Evolutionary conservation across 2,113 vertebrate genomes (phyloP).

Genomic region (Menura novaehollandiae): DNA sequence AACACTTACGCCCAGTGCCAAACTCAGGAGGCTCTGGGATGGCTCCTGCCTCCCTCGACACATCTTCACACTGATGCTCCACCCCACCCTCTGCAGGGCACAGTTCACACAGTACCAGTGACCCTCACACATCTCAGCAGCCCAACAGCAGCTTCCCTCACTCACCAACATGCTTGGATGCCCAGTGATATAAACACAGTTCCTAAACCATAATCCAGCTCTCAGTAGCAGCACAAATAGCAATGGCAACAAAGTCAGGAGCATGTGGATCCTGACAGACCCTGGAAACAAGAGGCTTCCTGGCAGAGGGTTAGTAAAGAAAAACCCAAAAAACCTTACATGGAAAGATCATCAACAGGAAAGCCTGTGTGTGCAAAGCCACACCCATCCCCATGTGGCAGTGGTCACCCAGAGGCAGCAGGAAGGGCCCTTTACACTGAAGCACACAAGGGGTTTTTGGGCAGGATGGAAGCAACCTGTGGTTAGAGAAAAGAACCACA

Average conservation of each 20-base stretch:
- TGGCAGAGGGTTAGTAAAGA: background rate
- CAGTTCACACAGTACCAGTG: background rate
- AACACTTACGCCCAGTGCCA: background rate
- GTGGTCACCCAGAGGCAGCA: background rate
- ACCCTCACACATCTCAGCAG: background rate
- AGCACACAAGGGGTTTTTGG: background rate
- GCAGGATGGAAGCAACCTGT: constrained; percentile 1
- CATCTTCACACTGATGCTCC: background rate
- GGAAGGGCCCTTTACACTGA: background rate
- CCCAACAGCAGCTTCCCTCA: background rate
- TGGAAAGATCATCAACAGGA: background rate
- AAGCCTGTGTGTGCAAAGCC: background rate
- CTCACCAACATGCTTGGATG: background rate
- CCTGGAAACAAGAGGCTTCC: background rate
- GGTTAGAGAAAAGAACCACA: constrained; percentile 22
- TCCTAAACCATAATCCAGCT: background rate
- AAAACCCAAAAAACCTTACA: background rate
- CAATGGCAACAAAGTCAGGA: background rate
- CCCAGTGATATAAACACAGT: background rate
- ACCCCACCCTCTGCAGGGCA: background rate
- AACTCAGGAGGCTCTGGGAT: background rate
- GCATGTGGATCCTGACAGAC: background rate
- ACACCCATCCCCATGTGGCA: background rate
- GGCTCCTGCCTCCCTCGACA: background rate
- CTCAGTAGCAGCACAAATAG: background rate